Evolutionary conservation across 1,140 invertebrate genomes (phyloP).

Genomic region (Bombus confusus): DNA sequence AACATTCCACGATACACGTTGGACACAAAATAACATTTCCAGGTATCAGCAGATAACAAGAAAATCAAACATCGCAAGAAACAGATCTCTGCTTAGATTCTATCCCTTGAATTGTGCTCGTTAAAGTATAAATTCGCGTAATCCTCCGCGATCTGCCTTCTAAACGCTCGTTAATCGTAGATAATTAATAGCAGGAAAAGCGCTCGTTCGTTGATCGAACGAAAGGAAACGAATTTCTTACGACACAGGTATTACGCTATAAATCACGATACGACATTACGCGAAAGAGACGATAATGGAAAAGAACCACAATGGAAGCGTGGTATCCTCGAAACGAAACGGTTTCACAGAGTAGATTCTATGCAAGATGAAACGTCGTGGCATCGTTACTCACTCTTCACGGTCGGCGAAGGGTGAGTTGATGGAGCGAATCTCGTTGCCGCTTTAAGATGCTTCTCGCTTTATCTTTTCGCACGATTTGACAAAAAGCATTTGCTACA

Average conservation of each 20-base stretch:
- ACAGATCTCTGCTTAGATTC: too few relatives aligned
- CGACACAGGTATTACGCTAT: background rate
- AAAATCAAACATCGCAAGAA: background rate
- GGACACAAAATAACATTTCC: background rate
- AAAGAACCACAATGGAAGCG: background rate
- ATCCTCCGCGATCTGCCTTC: too few relatives aligned
- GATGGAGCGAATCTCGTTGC: conserved; percentile 58
- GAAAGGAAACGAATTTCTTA: background rate
- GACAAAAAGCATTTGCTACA: conserved; percentile 59
- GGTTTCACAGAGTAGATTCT: background rate
- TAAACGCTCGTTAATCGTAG: background rate
- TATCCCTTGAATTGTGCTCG: too few relatives aligned
- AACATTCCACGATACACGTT: background rate
- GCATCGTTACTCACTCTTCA: conserved; percentile 51
- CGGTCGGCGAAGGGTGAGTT: conserved; percentile 21
- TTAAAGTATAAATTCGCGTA: too few relatives aligned
- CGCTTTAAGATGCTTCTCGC: conserved; percentile 54
- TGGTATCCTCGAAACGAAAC: conserved; percentile 15
- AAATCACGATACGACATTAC: background rate
- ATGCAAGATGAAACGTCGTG: conserved; percentile 24
- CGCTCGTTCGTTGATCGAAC: background rate
- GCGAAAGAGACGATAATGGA: conserved; percentile 5
- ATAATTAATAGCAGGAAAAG: background rate
- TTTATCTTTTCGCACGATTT: conserved; percentile 76
- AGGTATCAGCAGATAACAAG: background rate